Evolutionary conservation across 2,888 invertebrate species (phyloP), one percentile per base, ranked within the genome.

Genomic region (Cryptus armator): DNA sequence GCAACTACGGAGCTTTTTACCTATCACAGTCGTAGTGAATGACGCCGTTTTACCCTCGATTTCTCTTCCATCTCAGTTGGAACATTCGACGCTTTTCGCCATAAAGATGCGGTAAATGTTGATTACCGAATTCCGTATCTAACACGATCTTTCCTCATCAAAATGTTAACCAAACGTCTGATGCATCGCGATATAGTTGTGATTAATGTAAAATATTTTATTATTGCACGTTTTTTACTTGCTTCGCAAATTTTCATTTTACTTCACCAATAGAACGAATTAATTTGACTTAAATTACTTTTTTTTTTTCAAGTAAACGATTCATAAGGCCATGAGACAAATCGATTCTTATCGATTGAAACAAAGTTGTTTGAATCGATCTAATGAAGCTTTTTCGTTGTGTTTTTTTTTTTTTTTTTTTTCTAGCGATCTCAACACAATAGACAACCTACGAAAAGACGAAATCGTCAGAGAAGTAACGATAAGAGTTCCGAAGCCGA

Each of bases 1-100:
- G 53, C 46, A 66, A 64, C 59, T 7, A 29, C 53, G 43, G 51
- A 64, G 43, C 43, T 76, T 84, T 81, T 64, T 75, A 75, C 16
- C 37, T 62, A 48, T 64, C 48, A 10, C 32, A 48, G 12, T 37
- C 74, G 46, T 74, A 32, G 6, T 29, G 12, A 74, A 29, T 14
- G 32, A n/a, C 29, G 14, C 74, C 19, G 59, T 62, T 76, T 80
- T 66, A 59, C 51, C 48, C 75, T 24, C 53, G 46, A 66, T 71
- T 70, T 75, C 48, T 56, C 53, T 32, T 75, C 24, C 66, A 16
- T 19, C 37, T n/a, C 32, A 14, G 16, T 16, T 37, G 24, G 48
- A 48, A 48, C 3, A 48, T n/a, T 62, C 24, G 24, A 43, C 59
- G 44, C 59, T 62, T 46, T 29, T 24, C n/a, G 7, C 3, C 46